Evolutionary conservation across 2,113 vertebrate genomes (phyloP), one percentile per base, ranked within the genome.

Genomic region (Esox niger): DNA sequence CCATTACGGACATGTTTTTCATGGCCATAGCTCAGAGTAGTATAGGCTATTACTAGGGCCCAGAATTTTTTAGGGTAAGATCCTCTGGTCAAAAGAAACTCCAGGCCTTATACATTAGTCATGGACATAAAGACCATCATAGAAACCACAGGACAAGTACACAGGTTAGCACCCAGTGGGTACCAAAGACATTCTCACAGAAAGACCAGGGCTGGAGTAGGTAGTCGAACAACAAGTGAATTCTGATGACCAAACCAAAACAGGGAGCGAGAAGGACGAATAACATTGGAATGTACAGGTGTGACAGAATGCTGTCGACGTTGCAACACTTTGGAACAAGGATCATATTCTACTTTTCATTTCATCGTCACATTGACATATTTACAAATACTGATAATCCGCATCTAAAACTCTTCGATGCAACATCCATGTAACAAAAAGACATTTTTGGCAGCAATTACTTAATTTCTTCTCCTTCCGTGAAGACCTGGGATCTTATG

Each of bases 371-470:
- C 57, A n/a, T n/a, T 62, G 6, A 38, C 58, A 61, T 71, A 31
- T 23, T 15, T 1, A 9, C 7, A 1, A 60, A 46, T 57, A 61
- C n/a, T 29, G 1, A 69, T 56, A 67, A 64, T 17, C 33, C 62
- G 58, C 17, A 4, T 31, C 5, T 60, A 6, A 11, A 62, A 1
- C 66, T 30, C 66, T 21, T 26, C 15, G 55, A 55, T 43, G 66
- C 30, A 27, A 58, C 15, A 58, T 59, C 38, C 23, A 61, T 32
- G n/a, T 68, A 68, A 74, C 61, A 31, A n/a, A 61, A 8, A 21
- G n/a, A n/a, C n/a, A n/a, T 30, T 10, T 35, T 83, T 78, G 80
- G 79, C 75, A 84, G 76, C 77, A 73, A 68, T 71, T 73, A 71
- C 13, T 17, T 63, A 64, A 63, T 15, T 60, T 20, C 52, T 2